Evolutionary conservation across 2,888 invertebrate species (phyloP).

Genomic region (Trachelus tabidus): DNA sequence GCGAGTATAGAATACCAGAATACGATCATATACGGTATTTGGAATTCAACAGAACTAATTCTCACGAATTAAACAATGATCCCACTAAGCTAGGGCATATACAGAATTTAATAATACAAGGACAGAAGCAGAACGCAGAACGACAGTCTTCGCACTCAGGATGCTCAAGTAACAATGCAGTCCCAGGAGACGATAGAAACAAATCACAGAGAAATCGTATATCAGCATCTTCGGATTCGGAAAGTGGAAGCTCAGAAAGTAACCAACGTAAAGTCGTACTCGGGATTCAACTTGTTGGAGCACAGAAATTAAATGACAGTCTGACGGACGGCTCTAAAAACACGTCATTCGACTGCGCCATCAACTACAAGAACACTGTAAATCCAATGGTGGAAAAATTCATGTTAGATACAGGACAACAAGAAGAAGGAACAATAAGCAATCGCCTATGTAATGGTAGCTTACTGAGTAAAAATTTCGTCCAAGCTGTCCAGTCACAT

Average conservation of each 20-base stretch:
- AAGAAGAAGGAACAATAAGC: constrained; percentile 1
- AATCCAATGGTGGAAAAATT: constrained; percentile 20
- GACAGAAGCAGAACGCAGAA: not conserved
- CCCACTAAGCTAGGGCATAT: not conserved
- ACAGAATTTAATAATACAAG: not conserved
- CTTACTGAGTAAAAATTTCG: constrained; percentile 9
- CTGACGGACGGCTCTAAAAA: not conserved
- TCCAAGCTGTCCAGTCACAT: not conserved
- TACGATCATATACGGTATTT: constrained; percentile 16
- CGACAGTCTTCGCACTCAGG: not conserved
- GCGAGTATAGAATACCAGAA: constrained; percentile 16
- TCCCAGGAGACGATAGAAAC: not conserved
- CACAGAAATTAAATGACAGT: not conserved
- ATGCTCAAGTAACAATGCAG: not conserved
- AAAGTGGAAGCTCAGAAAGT: not conserved
- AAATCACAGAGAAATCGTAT: not conserved
- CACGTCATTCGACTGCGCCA: constrained; percentile 9
- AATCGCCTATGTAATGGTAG: not conserved
- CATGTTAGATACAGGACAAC: constrained; percentile 17
- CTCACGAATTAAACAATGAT: not conserved
- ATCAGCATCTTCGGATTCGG: not conserved
- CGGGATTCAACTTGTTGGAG: not conserved
- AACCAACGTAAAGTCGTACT: not conserved
- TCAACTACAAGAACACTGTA: constrained; percentile 20
- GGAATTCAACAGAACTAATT: constrained; percentile 9